These are phyloP conservation scores for Dioctria linearis DNA, from an alignment of 2,888 invertebrate species.

Conservation along the genomic window DNA sequence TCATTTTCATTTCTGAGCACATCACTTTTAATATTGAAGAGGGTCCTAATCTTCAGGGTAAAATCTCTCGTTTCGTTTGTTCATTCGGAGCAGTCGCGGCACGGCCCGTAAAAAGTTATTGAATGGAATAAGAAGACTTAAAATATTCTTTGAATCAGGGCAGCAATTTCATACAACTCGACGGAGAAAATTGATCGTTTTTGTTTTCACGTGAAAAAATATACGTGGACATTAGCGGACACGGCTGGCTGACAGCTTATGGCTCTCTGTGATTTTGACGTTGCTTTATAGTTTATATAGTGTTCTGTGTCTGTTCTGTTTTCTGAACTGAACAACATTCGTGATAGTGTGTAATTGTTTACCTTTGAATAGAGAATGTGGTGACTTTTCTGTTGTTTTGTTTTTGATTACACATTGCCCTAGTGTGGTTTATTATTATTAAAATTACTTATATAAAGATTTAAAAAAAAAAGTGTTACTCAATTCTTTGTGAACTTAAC, in stretches of 20 bases:
- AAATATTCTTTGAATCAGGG: conserved; percentile 44
- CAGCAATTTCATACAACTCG: neutral
- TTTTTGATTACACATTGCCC: neutral
- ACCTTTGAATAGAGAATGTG: conserved; percentile 42
- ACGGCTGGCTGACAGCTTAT: conserved; percentile 27
- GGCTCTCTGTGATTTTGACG: conserved; percentile 16
- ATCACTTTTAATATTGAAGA: conserved; percentile 36
- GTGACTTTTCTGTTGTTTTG: neutral
- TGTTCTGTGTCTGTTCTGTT: conserved; percentile 10
- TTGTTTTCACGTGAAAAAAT: conserved; percentile 40
- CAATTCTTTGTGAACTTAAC: conserved; percentile 28
- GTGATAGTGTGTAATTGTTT: conserved; percentile 51
- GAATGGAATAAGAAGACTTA: conserved; percentile 27
- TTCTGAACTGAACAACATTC: neutral
- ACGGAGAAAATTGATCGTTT: conserved; percentile 1
- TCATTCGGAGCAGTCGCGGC: conserved; percentile 30
- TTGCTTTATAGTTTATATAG: neutral
- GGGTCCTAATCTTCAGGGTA: conserved; percentile 50
- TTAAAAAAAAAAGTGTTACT: neutral
- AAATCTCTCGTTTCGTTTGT: neutral
- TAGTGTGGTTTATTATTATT: too few relatives aligned
- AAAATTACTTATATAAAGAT: neutral
- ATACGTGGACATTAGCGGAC: neutral
- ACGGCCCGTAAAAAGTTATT: neutral
- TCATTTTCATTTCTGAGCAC: conserved; percentile 48